Evolutionary conservation across 2,888 invertebrate genomes (phyloP), one percentile per base, ranked within the genome.

Genomic region (Carterocephalus palaemon): DNA sequence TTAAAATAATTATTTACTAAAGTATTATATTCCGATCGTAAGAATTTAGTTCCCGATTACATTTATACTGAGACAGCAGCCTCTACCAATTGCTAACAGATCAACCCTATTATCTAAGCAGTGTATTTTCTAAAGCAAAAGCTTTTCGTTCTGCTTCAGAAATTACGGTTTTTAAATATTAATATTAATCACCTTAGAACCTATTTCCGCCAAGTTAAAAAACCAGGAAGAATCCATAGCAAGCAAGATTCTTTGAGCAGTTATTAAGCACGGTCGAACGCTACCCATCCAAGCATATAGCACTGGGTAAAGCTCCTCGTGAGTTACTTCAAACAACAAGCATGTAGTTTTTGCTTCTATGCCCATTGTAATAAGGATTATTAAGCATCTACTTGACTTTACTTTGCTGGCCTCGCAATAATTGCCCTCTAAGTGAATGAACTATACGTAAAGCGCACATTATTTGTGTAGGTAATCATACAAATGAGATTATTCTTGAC

Each of bases 201-300:
- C 61, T 57, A 57, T 69, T 71, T 74, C 72, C 67, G 62, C 55
- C 54, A 61, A 57, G 63, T 67, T n/a, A n/a, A 66, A 67, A 67
- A 68, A 63, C 61, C 59, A 73, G 79, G 79, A 81, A 81, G 76
- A 68, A 59, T 54, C 56, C 54, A 58, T 50, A 57, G 48, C 57
- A 59, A 55, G 60, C 55, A 57, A 53, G 53, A 49, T 60, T 62
- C 56, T 65, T 64, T 67, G 67, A 66, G 66, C 70, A 72, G 68
- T 72, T 71, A 76, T 70, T 65, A 61, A 52, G 52, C 60, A 75
- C 74, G 84, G 71, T 76, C 64, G 67, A 76, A 73, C 59, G 73
- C 67, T 50, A 59, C 60, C 61, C 82, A 82, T 52, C 80, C 65
- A 80, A 83, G 73, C 85, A 84, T 84, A 84, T 75, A 84, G 80